Conservation (phyloP, 37 sponge, comb jelly and placozoan genomes). For the Axinella damicornis region DNA sequence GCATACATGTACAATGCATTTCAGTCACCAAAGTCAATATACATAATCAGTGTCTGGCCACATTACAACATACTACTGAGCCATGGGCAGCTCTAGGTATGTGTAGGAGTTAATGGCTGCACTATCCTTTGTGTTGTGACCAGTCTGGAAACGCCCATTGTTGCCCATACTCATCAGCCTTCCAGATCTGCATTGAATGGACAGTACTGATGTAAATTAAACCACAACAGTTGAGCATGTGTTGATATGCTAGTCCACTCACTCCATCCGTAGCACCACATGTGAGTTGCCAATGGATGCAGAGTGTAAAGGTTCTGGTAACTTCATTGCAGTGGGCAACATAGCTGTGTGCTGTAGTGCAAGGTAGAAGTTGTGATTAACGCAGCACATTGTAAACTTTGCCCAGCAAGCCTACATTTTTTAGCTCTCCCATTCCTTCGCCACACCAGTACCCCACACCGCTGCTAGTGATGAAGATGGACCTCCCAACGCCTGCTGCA, state of each 20-base stretch:
- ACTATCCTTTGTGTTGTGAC: slow-evolving; percentile 17
- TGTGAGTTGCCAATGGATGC: slow-evolving; percentile 71
- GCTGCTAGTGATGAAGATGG: slow-evolving; percentile 57
- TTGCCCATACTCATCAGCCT: slow-evolving; percentile 58
- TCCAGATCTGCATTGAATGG: slow-evolving; percentile 20
- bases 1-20: neutral
- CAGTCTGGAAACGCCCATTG: slow-evolving; percentile 65
- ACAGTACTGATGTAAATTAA: no score
- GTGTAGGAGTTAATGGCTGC: slow-evolving; percentile 23
- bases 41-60: no score
- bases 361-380: neutral
- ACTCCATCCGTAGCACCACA: slow-evolving; percentile 50
- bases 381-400: neutral
- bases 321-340: slow-evolving; percentile 31
- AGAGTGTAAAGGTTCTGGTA: slow-evolving; percentile 49
- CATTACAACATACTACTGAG: neutral
- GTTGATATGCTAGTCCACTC: no score
- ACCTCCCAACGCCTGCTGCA: slow-evolving; percentile 58
- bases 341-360: neutral
- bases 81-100: slow-evolving; percentile 25
- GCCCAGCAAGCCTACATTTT: slow-evolving; percentile 20
- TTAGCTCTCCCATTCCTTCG: slow-evolving; percentile 53
- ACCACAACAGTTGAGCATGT: no score
- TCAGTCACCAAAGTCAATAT: neutral
- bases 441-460: slow-evolving; percentile 80